Base-by-base conservation (phyloP, 2,113 vertebrate species). In the Zapornia atra region DNA sequence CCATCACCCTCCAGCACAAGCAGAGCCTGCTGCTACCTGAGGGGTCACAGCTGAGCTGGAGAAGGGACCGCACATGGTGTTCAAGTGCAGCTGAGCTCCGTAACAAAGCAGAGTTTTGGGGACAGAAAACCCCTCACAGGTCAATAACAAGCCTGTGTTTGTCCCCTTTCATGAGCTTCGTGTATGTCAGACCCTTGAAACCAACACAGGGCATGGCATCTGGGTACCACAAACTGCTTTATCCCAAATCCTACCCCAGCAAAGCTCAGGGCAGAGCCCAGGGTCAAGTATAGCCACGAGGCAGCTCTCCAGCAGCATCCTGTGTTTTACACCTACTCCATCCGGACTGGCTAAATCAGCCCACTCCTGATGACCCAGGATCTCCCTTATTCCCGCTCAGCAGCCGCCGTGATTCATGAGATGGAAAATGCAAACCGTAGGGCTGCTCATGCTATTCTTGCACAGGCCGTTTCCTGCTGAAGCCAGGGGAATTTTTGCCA, bases 401-500 rank as follows among this genome's bases (percentile, higher is more conserved):
- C 83, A 90, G 86, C 42, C 2, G 0, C 82, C 4, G 42, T 90
- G 72, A 92, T 83, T 94, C 92, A 87, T 72, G 20, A 4, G 10
- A 61, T 42, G 70, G 86, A 92, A 92, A 95, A 53, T 46, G 57
- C 29, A 82, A 88, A 36, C 69, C 77, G 20, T 71, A 14, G 77
- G 61, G 86, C 80, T 53, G 56, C 48, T 82, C 9, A 2, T 61
- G 90, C 92, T 93, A 48, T 92, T 95, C 91, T 76, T 48, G 44
- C 69, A 15, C 29, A 46, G 69, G 33, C 80, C n/a, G 21, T 86
- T 95, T 96, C 93, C 92, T 90, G 88, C 93, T 96, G 93, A 94
- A 93, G 80, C 92, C 83, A 86, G 61, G 72, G 88, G 82, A 95
- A 75, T 48, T 96, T 92, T 40, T 96, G 94, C 92, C 94, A 79